Conservation (phyloP, 2,797 vertebrate genomes). For the Scolopax rusticola region DNA sequence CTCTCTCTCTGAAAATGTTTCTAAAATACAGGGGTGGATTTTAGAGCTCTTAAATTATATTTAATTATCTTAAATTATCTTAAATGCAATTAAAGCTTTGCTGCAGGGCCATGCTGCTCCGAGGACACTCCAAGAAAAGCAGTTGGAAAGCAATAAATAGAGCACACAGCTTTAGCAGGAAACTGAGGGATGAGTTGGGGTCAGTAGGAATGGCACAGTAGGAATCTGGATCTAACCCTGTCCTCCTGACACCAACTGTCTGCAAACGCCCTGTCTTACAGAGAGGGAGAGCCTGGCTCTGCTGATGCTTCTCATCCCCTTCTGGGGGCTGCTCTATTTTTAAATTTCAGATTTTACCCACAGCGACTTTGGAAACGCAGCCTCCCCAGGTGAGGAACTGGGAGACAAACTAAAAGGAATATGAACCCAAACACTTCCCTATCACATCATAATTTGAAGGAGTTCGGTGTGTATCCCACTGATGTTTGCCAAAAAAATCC, state of each 20-base stretch:
- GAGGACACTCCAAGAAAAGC: neutral
- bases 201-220: neutral
- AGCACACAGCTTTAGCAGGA: neutral
- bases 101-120: neutral
- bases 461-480: neutral
- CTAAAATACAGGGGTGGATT: conserved; percentile 38
- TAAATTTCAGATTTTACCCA: neutral
- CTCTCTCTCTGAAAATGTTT: neutral
- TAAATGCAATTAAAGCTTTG: conserved; percentile 34
- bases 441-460: neutral
- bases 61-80: too few relatives aligned
- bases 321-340: neutral
- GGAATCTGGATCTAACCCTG: neutral
- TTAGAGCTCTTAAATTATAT: conserved; percentile 18
- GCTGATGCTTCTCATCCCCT: neutral
- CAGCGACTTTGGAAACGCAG: neutral
- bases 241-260: neutral
- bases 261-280: neutral
- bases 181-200: neutral
- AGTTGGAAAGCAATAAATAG: neutral
- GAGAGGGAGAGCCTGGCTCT: neutral
- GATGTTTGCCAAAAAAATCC: neutral
- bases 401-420: neutral
- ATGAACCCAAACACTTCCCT: neutral
- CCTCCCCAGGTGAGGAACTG: neutral